Conservation (phyloP, 2,888 invertebrate genomes). For the Eilema griseolum region DNA sequence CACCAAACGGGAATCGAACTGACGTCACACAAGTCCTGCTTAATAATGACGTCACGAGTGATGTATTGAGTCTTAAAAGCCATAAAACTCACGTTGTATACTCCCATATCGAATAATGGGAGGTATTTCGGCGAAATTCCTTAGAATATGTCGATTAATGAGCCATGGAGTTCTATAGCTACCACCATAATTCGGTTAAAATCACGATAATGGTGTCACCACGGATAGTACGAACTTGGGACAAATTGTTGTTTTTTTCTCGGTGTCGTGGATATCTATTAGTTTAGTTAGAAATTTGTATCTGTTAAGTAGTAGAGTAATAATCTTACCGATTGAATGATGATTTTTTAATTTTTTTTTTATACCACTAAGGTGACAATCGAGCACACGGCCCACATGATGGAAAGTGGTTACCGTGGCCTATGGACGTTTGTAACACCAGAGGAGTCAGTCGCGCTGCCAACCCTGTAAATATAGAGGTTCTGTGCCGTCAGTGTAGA, state of each 20-base stretch:
- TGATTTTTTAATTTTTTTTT: no score
- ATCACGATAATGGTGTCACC: not conserved
- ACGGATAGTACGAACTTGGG: conserved; percentile 11
- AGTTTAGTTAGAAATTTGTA: no score
- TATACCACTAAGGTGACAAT: no score
- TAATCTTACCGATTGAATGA: no score
- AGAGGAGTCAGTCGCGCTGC: no score
- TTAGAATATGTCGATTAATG: conserved; percentile 32
- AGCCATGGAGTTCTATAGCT: conserved; percentile 35
- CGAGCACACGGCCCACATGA: no score
- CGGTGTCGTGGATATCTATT: not conserved
- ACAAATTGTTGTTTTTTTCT: not conserved
- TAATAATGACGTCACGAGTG: not conserved
- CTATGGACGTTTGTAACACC: no score
- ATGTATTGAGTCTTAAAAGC: not conserved
- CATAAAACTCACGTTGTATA: not conserved
- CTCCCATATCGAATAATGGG: not conserved
- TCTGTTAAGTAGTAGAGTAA: no score
- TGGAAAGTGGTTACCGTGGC: no score
- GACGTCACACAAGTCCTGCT: not conserved
- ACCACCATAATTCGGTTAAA: conserved; percentile 36
- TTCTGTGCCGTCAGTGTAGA: no score
- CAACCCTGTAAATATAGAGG: no score
- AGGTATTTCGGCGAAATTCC: not conserved
- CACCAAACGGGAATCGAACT: not conserved